A percentile compares a stretch with the other conserved stretches of the same genome.
Evolutionary conservation across 2,113 vertebrate genomes (phyloP).

Genomic region (Odobenus rosmarus): DNA sequence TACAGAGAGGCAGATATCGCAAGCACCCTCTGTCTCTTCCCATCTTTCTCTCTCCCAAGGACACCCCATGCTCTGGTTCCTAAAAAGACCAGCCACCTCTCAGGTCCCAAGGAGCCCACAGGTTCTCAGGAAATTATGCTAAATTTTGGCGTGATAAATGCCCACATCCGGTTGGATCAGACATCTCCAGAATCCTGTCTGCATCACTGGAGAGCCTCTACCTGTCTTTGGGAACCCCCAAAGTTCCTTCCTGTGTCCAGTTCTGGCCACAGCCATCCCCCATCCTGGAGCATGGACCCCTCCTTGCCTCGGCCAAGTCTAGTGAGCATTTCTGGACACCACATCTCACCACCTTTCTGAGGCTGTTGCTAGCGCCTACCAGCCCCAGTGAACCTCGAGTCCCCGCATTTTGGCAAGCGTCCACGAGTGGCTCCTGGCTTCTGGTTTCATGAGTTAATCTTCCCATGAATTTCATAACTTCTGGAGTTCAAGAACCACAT

Average conservation of each 20-base stretch:
- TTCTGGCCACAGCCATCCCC: neutral
- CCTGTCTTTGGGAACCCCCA: neutral
- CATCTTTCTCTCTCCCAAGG: neutral
- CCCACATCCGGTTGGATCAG: fast-evolving
- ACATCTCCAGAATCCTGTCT: neutral
- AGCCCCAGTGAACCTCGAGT: neutral
- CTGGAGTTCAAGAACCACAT: neutral
- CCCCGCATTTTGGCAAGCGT: fast-evolving
- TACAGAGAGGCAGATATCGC: fast-evolving
- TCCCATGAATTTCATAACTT: neutral
- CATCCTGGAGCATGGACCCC: fast-evolving
- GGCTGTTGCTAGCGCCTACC: fast-evolving
- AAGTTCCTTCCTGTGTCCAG: too few species aligned
- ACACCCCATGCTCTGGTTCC: neutral
- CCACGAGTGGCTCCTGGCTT: fast-evolving
- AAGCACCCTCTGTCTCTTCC: neutral
- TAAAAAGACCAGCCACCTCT: neutral
- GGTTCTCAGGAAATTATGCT: neutral
- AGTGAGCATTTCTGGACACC: neutral
- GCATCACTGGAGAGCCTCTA: neutral
- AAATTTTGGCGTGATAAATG: neutral
- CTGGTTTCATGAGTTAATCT: neutral
- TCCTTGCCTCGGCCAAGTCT: fast-evolving
- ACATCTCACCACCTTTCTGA: neutral
- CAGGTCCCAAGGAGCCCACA: neutral